Percentiles rank a stretch among this genome's conserved stretches.
These are phyloP conservation scores for Platyura marginata DNA, from an alignment of 1,140 invertebrate genomes.

Conservation along the genomic window DNA sequence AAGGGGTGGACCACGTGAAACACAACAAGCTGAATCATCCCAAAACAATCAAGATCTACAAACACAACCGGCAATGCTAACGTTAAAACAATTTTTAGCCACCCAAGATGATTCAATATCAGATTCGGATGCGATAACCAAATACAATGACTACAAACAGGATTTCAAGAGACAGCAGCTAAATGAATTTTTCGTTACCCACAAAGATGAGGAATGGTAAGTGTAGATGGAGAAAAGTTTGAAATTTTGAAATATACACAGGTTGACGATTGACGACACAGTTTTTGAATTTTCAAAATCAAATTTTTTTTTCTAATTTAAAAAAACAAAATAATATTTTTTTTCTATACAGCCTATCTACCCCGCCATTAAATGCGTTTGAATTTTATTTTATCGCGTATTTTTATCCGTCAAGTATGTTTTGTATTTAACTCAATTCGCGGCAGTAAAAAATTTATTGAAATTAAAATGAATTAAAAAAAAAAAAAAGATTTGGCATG, in stretches of 20 bases:
- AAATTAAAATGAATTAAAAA: neutral
- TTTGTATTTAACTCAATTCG: neutral
- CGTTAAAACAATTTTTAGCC: conserved; percentile 90
- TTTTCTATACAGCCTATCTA: too few species aligned
- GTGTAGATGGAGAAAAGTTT: conserved; percentile 19
- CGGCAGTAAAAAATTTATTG: neutral
- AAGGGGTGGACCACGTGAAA: too few species aligned
- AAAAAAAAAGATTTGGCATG: neutral
- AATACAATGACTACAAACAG: conserved; percentile 97
- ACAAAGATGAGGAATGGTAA: conserved; percentile 99
- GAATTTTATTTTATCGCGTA: too few species aligned
- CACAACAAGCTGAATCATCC: too few species aligned
- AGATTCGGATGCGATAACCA: conserved; percentile 90
- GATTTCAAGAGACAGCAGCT: conserved; percentile 93
- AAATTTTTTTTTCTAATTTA: too few species aligned
- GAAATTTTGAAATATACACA: too few species aligned
- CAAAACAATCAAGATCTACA: conserved; percentile 9
- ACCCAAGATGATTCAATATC: conserved; percentile 95
- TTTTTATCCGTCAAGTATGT: too few species aligned
- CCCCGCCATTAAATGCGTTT: too few species aligned
- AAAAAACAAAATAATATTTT: too few species aligned
- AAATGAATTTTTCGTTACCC: conserved; percentile 95
- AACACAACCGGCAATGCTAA: conserved; percentile 87
- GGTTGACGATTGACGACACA: too few species aligned
- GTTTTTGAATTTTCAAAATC: too few species aligned